These are phyloP conservation scores for Galendromus occidentalis DNA, from an alignment of 1,140 invertebrate species.

Conservation along the genomic window DNA sequence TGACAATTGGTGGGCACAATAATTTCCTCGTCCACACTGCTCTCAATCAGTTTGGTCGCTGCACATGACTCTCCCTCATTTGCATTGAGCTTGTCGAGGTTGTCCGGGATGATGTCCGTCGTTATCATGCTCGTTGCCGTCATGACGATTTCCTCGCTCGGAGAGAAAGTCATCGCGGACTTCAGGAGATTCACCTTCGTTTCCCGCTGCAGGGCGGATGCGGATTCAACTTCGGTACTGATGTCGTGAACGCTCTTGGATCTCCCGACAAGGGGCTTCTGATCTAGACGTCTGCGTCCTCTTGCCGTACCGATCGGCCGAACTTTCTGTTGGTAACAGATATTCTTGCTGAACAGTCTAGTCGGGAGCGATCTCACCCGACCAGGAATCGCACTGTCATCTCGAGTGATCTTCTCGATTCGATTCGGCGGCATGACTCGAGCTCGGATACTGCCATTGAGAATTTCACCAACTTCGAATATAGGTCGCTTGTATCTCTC, in stretches of 20 bases:
- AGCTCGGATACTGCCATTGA: background rate
- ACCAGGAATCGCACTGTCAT: background rate
- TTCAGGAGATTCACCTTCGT: background rate
- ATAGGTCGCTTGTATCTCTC: constrained; percentile 4
- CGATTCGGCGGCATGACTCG: constrained; percentile 1
- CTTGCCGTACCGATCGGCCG: background rate
- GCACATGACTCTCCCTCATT: too few relatives aligned
- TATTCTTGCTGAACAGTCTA: constrained; percentile 1
- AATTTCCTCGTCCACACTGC: background rate
- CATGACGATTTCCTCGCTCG: background rate
- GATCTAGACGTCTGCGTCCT: background rate
- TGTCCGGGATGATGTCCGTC: background rate
- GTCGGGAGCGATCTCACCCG: background rate
- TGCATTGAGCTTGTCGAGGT: background rate
- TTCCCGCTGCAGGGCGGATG: background rate
- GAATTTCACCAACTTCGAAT: background rate
- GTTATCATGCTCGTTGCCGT: background rate
- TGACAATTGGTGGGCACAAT: background rate
- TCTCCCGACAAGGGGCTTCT: background rate
- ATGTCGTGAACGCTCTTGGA: background rate
- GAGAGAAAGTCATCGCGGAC: background rate
- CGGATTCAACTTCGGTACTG: background rate
- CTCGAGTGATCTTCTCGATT: constrained; percentile 3
- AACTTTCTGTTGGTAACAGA: constrained; percentile 6
- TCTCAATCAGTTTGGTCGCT: background rate